Percentiles rank a stretch among this genome's conserved stretches.
Evolutionary conservation across 2,888 invertebrate species (phyloP).

Genomic region (Lepeophtheirus nordmannii): DNA sequence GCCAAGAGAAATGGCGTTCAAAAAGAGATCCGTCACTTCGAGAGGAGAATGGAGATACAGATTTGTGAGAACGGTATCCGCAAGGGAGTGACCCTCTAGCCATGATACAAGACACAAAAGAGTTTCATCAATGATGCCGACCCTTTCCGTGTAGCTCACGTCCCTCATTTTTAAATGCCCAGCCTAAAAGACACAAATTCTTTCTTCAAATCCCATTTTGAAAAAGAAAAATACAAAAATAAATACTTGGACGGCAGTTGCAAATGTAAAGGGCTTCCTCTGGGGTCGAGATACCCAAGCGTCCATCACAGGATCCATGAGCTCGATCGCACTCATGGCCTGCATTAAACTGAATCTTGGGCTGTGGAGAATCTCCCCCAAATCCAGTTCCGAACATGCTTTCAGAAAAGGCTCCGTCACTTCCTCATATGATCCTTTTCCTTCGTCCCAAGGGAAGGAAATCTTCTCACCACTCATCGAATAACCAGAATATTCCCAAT

Average conservation of each 20-base stretch:
- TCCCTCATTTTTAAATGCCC: constrained; percentile 59
- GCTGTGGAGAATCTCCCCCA: constrained; percentile 84
- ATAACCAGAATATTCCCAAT: too few species aligned
- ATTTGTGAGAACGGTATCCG: constrained; percentile 93
- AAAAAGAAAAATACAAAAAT: too few species aligned
- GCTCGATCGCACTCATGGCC: constrained; percentile 98
- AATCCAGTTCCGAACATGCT: constrained; percentile 47
- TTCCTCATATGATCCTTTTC: neutral
- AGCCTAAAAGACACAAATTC: constrained; percentile 40
- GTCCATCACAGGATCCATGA: constrained; percentile 99
- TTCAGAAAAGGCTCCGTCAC: constrained; percentile 7
- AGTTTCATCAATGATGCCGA: constrained; percentile 85
- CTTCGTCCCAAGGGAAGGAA: constrained; percentile 2
- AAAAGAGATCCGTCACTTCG: constrained; percentile 58
- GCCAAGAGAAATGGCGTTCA: constrained; percentile 71
- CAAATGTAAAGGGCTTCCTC: neutral
- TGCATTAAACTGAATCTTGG: constrained; percentile 81
- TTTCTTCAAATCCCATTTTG: constrained; percentile 5
- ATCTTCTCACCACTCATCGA: neutral
- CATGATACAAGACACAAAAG: constrained; percentile 87
- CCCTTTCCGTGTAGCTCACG: constrained; percentile 59
- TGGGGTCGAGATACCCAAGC: constrained; percentile 58
- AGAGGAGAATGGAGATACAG: constrained; percentile 71
- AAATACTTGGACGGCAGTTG: neutral
- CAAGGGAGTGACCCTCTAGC: constrained; percentile 89